Evolutionary conservation across 2,888 invertebrate species (phyloP).

Genomic region (Cerceris rybyensis): DNA sequence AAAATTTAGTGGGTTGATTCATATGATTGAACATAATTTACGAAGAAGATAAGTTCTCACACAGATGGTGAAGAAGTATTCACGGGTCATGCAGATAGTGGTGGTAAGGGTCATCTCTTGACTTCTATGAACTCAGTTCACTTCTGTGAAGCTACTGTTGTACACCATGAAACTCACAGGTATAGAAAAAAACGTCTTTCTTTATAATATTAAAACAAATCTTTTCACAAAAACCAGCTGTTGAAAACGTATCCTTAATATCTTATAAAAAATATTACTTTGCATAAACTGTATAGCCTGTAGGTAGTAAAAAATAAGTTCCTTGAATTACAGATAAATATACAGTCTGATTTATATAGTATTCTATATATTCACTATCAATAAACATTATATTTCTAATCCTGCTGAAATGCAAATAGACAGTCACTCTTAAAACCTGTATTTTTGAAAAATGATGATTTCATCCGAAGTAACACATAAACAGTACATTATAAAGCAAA

Average conservation of each 20-base stretch:
- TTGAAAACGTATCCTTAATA: neutral
- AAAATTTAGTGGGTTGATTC: constrained; percentile 50
- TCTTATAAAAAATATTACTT: too few species aligned
- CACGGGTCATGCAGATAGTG: constrained; percentile 75
- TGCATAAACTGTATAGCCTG: neutral
- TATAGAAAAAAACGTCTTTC: constrained; percentile 54
- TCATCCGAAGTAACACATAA: too few species aligned
- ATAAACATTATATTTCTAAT: too few species aligned
- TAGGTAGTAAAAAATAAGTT: neutral
- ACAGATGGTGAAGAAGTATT: constrained; percentile 62
- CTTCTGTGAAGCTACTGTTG: constrained; percentile 70
- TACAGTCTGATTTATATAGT: neutral
- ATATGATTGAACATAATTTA: constrained; percentile 67
- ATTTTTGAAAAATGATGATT: too few species aligned
- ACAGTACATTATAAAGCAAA: neutral
- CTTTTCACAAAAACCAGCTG: constrained; percentile 4
- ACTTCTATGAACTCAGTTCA: constrained; percentile 76
- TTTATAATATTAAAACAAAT: constrained; percentile 20
- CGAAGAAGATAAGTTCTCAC: constrained; percentile 72
- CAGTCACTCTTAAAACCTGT: too few species aligned
- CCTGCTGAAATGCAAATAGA: too few species aligned
- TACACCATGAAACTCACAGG: constrained; percentile 76
- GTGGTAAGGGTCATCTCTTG: constrained; percentile 78
- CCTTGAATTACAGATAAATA: too few species aligned
- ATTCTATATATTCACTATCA: neutral